Evolutionary conservation across 2,113 vertebrate genomes (phyloP), one percentile per base, ranked within the genome.

Genomic region (Lampris incognitus): DNA sequence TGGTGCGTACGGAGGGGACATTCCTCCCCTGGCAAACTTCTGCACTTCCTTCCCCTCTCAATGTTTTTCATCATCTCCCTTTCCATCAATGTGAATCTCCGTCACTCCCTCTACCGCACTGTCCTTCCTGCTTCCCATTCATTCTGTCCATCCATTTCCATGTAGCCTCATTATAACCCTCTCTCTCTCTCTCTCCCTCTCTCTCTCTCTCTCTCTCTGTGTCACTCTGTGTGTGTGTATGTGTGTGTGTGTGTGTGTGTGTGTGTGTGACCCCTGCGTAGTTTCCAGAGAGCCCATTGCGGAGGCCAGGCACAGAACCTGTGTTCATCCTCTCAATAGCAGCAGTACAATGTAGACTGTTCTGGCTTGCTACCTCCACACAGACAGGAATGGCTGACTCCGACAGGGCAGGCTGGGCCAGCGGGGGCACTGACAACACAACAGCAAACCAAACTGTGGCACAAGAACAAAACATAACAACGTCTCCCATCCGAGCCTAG

Each of bases 381-480:
- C 89, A 90, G 81, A 88, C 76, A 88, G 76, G 85, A 93, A 93
- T 87, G 86, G 88, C 87, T 93, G 88, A 90, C 88, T 86, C 87
- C 81, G 87, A 90, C 84, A 81, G 66, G 52, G 73, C 78, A 74
- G 85, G 85, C 78, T 69, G 80, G 78, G 72, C 68, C 0, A 13
- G 71, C 63, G 81, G 82, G 9, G 60, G 60, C 37, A 46, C 63
- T 46, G 82, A 58, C 13, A 73, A 72, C 73, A 0, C 60, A 40
- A 65, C 70, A 87, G 84, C 84, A 86, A 90, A 88, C 80, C 72
- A 66, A 88, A 82, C 85, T 72, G 79, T 70, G 70, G 83, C 55
- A 62, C 55, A 58, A 41, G 63, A 87, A 78, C 66, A 71, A 83
- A 85, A 76, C 40, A 3, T 59, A 36, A 81, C 61, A 71, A 2